Evolutionary conservation across 2,797 vertebrate species (phyloP).

Genomic region (Anisognathus igniventris): DNA sequence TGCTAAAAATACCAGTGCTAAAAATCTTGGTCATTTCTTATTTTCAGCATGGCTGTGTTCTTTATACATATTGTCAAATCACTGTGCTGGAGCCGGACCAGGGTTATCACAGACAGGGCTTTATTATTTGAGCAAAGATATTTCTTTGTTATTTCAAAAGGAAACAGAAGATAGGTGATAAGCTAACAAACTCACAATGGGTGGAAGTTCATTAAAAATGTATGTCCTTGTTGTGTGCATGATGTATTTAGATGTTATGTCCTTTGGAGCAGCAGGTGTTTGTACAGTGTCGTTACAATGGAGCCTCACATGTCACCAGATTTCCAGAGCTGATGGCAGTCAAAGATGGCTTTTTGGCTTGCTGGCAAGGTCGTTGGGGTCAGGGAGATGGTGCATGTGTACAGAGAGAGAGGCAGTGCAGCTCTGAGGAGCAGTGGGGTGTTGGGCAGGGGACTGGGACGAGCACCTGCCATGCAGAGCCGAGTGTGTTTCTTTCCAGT

Average conservation of each 20-base stretch:
- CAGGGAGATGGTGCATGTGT: not conserved
- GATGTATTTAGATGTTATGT: not conserved
- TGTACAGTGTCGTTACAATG: not conserved
- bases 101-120: not conserved
- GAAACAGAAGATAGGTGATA: conserved; percentile 32
- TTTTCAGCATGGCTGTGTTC: not conserved
- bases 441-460: not conserved
- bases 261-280: conserved; percentile 29
- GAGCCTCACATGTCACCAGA: not conserved
- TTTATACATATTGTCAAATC: not conserved
- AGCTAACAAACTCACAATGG: conserved; percentile 41
- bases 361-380: not conserved
- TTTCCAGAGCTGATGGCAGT: not conserved
- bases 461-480: rapidly evolving
- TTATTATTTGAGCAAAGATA: conserved; percentile 20
- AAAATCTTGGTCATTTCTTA: conserved; percentile 10
- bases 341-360: not conserved
- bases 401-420: not conserved
- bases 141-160: conserved; percentile 48
- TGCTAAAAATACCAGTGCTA: conserved; percentile 35
- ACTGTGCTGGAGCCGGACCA: not conserved
- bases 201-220: conserved; percentile 58
- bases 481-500: not conserved
- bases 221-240: conserved; percentile 7
- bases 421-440: not conserved